Base-by-base conservation (phyloP, 2,888 invertebrate genomes). In the Bimastos eiseni region DNA sequence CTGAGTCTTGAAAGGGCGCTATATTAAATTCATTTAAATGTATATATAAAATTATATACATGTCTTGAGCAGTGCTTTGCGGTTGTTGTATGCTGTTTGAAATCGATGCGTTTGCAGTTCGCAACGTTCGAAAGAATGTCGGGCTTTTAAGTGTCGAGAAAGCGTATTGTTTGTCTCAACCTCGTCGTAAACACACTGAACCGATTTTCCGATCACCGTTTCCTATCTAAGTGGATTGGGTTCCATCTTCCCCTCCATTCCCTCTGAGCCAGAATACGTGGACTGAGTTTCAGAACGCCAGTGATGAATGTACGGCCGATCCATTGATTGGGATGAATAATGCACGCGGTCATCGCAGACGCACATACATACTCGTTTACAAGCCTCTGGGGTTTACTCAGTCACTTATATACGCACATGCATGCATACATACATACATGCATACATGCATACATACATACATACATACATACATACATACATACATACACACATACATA, bases 221-320 rank as follows among this genome's bases (percentile, higher is more conserved):
- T 70, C 70, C n/a, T n/a, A n/a, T 70, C 70, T 70, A n/a, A 70
- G 70, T 70, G n/a, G 70, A 70, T 70, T 70, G 70, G n/a, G 70
- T 70, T 70, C n/a, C 70, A n/a, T 70, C n/a, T n/a, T n/a, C 70
- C 30, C 49, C 24, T 11, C 70, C 70, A n/a, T 30, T 55, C 55
- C 55, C 55, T 15, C 21, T 49, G 70, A 30, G 70, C 70, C n/a
- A 49, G 49, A 13, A 49, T 24, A 24, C 13, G n/a, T 8, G 30
- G 30, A 70, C 49, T 24, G 21, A 24, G 24, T n/a, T 70, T 0
- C n/a, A 70, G 3, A 70, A 70, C n/a, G n/a, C 17, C 8, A 13
- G n/a, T 4, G 70, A 70, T n/a, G 0, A 8, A 70, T 70, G n/a
- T 70, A 30, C 70, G 30, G n/a, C 4, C n/a, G 70, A 70, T 8